These are phyloP conservation scores for Caradrina kadenii DNA, from an alignment of 2,888 invertebrate species.

Conservation along the genomic window DNA sequence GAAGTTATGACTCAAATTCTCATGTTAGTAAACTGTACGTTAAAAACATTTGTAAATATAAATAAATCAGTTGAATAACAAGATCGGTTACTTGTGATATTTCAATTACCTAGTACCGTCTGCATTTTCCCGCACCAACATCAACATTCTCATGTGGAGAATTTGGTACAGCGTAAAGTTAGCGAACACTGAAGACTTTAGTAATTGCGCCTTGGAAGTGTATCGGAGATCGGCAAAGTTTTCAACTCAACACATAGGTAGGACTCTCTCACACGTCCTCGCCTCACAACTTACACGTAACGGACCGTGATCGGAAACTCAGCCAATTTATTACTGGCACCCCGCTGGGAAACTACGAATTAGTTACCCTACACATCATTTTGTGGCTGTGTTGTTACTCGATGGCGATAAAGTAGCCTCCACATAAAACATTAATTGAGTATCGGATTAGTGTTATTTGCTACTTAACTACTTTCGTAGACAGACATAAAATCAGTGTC, in stretches of 20 bases:
- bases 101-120: not conserved
- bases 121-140: constrained; percentile 4
- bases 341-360: constrained; percentile 67
- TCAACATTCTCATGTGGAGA: constrained; percentile 30
- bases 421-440: constrained; percentile 49
- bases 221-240: constrained; percentile 72
- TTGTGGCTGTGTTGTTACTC: constrained; percentile 45
- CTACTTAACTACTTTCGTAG: constrained; percentile 3
- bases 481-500: not conserved
- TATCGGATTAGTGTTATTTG: constrained; percentile 33
- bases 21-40: not conserved
- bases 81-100: constrained; percentile 11
- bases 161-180: constrained; percentile 49
- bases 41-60: not conserved
- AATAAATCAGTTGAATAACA: not conserved
- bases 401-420: constrained; percentile 41
- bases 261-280: constrained; percentile 68
- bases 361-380: constrained; percentile 68
- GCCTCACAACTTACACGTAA: constrained; percentile 68
- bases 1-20: not conserved
- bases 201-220: constrained; percentile 70
- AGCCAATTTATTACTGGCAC: constrained; percentile 76
- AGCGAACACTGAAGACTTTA: constrained; percentile 58
- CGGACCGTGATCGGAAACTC: constrained; percentile 74
- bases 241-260: constrained; percentile 68